Conservation (phyloP, 1,140 invertebrate genomes). For the Pogonus chalceus region DNA sequence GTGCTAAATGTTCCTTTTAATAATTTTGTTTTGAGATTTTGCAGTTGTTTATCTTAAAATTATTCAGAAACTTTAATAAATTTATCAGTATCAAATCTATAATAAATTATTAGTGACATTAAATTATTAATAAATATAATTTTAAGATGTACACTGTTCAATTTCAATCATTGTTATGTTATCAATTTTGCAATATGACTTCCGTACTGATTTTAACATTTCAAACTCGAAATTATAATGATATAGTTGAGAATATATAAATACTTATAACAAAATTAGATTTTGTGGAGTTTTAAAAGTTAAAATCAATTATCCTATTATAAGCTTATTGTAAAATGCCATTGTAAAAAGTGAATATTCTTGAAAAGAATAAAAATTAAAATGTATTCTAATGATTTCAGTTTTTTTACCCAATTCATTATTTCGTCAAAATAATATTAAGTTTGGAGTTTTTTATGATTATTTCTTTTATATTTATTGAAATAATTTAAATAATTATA, state of each 20-base stretch:
- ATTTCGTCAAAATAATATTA: no score
- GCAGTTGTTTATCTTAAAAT: background rate
- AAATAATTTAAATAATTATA: no score
- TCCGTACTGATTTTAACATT: background rate
- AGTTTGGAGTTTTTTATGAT: background rate
- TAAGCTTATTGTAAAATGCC: constrained; percentile 6
- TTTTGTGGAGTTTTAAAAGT: background rate
- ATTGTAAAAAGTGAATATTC: constrained; percentile 5
- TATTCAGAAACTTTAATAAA: no score
- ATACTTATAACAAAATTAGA: no score
- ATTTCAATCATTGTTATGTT: background rate
- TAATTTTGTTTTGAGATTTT: background rate
- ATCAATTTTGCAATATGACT: background rate
- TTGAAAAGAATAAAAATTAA: constrained; percentile 2
- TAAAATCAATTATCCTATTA: background rate
- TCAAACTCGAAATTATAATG: no score
- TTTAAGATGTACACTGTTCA: background rate
- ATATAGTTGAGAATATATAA: no score
- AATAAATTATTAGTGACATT: no score
- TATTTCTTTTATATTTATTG: no score
- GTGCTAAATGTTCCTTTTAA: constrained; percentile 5
- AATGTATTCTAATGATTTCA: background rate
- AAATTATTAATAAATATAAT: no score
- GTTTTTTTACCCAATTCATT: no score
- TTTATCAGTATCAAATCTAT: no score